Percentiles rank a stretch among this genome's conserved stretches.
These are phyloP conservation scores for Alouatta palliata DNA, from an alignment of 2,113 vertebrate species.

Conservation along the genomic window DNA sequence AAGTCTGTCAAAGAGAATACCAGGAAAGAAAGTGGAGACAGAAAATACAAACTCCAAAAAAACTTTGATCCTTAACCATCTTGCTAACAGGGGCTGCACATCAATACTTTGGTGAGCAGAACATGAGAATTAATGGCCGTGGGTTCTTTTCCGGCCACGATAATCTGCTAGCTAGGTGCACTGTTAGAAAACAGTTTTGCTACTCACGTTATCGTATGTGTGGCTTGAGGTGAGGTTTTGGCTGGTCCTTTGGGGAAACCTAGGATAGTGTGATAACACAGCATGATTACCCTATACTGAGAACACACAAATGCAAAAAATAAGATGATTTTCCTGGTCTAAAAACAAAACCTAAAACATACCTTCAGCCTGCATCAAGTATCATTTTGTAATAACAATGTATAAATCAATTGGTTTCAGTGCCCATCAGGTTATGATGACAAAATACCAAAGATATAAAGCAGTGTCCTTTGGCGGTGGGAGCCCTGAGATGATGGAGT, in stretches of 20 bases:
- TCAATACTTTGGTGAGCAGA: neutral
- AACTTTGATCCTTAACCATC: neutral
- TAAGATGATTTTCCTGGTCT: slow-evolving; percentile 47
- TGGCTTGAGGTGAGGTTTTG: slow-evolving; percentile 64
- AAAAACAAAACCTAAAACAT: neutral
- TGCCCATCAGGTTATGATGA: neutral
- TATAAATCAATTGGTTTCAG: neutral
- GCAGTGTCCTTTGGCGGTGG: neutral
- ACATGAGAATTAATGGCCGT: neutral
- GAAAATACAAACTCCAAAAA: neutral
- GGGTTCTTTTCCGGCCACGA: neutral
- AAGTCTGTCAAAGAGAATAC: neutral
- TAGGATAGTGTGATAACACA: slow-evolving; percentile 78
- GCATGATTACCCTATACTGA: slow-evolving; percentile 70
- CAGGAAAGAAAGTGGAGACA: neutral
- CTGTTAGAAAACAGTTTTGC: neutral
- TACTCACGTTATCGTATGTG: slow-evolving; percentile 84
- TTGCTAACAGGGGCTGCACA: neutral
- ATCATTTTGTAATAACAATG: neutral
- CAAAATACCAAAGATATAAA: neutral
- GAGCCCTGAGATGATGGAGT: too few species aligned
- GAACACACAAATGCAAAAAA: slow-evolving; percentile 62
- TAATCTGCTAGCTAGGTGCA: neutral
- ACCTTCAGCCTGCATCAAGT: neutral
- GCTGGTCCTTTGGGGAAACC: slow-evolving; percentile 77